Percentiles rank a stretch among this genome's conserved stretches.
These are phyloP conservation scores for Miniopterus natalensis DNA, from an alignment of 2,113 vertebrate genomes.

Conservation along the genomic window DNA sequence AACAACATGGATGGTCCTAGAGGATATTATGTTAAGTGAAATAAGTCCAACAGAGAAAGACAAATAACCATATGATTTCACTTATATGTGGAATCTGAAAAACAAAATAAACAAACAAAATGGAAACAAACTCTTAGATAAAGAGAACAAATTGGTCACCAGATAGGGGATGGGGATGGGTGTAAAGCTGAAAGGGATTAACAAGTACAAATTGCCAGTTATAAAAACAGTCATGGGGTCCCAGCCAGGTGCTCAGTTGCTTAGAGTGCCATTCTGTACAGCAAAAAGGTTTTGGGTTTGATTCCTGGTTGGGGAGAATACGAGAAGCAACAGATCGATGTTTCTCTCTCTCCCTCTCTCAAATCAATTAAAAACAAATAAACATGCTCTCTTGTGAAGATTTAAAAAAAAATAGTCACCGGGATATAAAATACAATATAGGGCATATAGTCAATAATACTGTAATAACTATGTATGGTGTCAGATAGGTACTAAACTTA, in stretches of 20 bases:
- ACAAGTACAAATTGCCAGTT: not conserved
- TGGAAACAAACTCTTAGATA: not conserved
- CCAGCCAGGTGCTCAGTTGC: no score
- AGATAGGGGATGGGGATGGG: not conserved
- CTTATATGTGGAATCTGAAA: not conserved
- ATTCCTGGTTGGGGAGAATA: no score
- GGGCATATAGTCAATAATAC: not conserved
- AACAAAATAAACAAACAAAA: not conserved
- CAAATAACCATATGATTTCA: not conserved
- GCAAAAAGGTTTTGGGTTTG: no score
- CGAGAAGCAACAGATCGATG: no score
- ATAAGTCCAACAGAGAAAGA: not conserved
- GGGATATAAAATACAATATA: not conserved
- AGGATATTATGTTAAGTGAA: not conserved
- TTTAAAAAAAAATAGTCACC: not conserved
- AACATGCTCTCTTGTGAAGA: no score
- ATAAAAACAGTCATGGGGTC: not conserved
- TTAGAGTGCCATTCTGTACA: no score
- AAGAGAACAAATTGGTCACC: not conserved
- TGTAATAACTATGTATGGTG: not conserved
- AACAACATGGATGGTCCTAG: not conserved
- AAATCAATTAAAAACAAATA: no score
- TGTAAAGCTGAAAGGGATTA: not conserved
- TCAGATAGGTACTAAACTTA: not conserved
- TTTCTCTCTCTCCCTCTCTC: no score